Conservation (phyloP, 2,797 vertebrate genomes). For the Pseudochirops cupreus region DNA sequence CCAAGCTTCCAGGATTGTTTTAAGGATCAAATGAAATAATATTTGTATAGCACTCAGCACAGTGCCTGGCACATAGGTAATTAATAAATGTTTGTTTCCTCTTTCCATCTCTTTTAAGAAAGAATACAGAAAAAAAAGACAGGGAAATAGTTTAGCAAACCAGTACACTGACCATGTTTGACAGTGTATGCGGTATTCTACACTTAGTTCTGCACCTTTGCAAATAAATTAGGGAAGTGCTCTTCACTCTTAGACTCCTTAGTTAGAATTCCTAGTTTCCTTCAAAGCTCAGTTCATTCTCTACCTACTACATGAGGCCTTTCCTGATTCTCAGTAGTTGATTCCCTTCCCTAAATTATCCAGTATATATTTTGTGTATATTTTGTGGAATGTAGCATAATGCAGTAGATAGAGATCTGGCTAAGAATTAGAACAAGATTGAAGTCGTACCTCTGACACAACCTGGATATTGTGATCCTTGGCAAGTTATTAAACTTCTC, state of each 20-base stretch:
- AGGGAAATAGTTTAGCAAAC: neutral
- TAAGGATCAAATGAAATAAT: neutral
- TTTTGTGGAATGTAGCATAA: neutral
- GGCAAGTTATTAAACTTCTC: neutral
- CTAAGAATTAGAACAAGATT: neutral
- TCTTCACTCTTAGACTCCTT: neutral
- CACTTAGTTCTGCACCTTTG: neutral
- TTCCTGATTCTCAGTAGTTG: neutral
- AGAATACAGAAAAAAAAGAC: neutral
- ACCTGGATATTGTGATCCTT: neutral
- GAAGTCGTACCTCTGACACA: neutral
- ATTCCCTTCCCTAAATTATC: neutral
- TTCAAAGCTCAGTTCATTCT: neutral
- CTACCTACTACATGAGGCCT: neutral
- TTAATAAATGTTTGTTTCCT: neutral
- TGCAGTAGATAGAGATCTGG: neutral
- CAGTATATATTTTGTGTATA: neutral
- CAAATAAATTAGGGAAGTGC: neutral
- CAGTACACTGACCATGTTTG: neutral
- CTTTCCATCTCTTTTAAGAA: neutral
- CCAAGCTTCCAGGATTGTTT: neutral
- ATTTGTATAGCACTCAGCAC: neutral
- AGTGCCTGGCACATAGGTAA: neutral
- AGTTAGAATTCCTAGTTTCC: neutral
- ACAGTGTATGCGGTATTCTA: neutral